Evolutionary conservation across 2,797 vertebrate genomes (phyloP).

Genomic region (Sparus aurata): DNA sequence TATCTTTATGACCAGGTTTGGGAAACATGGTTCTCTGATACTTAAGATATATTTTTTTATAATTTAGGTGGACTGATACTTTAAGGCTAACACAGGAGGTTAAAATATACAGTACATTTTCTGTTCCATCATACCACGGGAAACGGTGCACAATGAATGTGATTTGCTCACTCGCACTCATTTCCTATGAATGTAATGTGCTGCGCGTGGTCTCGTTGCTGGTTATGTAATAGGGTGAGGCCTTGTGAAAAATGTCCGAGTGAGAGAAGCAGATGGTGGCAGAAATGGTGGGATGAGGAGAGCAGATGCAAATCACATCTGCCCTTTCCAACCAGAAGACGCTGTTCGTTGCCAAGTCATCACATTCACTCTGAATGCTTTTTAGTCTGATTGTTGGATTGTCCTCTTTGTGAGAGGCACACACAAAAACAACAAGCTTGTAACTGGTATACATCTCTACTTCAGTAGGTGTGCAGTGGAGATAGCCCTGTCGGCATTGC

Average conservation of each 20-base stretch:
- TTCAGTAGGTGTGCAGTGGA: neutral
- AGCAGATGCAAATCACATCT: constrained; percentile 42
- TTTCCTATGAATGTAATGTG: constrained; percentile 46
- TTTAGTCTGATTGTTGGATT: neutral
- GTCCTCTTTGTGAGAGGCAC: neutral
- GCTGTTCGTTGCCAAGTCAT: constrained; percentile 1
- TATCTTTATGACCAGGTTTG: neutral
- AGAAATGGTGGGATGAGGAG: constrained; percentile 33
- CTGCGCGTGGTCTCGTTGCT: constrained; percentile 15
- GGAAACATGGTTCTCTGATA: neutral
- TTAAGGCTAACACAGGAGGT: neutral
- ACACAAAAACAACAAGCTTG: constrained; percentile 4
- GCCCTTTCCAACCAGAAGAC: constrained; percentile 32
- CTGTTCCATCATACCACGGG: neutral
- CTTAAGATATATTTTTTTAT: too few species aligned
- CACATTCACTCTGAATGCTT: constrained; percentile 4
- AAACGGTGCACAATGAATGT: neutral
- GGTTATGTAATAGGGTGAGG: constrained; percentile 73
- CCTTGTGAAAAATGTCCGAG: constrained; percentile 45
- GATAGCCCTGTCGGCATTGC: neutral
- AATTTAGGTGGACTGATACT: neutral
- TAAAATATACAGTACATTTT: neutral
- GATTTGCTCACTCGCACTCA: constrained; percentile 8
- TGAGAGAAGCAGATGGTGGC: constrained; percentile 39
- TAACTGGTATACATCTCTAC: neutral